Base-by-base conservation (phyloP, 1,140 invertebrate genomes). In the Drosophila bipectinata region DNA sequence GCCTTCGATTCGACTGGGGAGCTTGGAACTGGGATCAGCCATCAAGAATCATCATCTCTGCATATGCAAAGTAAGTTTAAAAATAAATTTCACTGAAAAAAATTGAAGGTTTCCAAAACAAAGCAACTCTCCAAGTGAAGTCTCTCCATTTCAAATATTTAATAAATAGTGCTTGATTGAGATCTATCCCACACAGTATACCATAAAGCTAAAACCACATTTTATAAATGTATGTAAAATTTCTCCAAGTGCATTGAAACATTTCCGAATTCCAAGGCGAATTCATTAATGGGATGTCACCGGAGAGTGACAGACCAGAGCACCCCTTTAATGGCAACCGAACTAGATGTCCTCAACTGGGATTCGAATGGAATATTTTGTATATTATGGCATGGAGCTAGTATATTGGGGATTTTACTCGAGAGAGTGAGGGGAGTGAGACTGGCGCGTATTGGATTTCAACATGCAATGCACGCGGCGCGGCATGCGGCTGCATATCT, bases 261-360 rank as follows among this genome's bases (percentile, higher is more conserved):
- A 61, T 47, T 64, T 79, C 80, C 57, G 67, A 82, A 80, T 69
- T 69, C 72, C 60, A 71, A 81, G 79, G 79, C 81, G 78, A 82
- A 87, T 78, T 85, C 82, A 82, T 85, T 85, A 85, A 85, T 85
- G 82, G 85, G 82, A 85, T 85, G 82, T 85, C 82, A 75, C 47
- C 72, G 54, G 28, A 76, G 61, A 73, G 58, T 53, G 57, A 48
- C 64, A 56, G 48, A 47, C 32, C 55, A 58, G 26, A 34, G 57
- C 47, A 57, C 15, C 71, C 72, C 60, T 74, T 75, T 69, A 69
- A 69, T 68, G 66, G 66, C 66, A 58, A 52, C 60, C 52, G 32
- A 52, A 62, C 63, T 68, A 69, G 63, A 69, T 69, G 66, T 69
- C 66, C 64, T 69, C 66, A 69, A 64, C 66, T 49, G 51, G 15